Percentiles rank a stretch among this genome's conserved stretches.
Evolutionary conservation across 2,888 invertebrate species (phyloP).

Genomic region (Zygogramma bicolorata): DNA sequence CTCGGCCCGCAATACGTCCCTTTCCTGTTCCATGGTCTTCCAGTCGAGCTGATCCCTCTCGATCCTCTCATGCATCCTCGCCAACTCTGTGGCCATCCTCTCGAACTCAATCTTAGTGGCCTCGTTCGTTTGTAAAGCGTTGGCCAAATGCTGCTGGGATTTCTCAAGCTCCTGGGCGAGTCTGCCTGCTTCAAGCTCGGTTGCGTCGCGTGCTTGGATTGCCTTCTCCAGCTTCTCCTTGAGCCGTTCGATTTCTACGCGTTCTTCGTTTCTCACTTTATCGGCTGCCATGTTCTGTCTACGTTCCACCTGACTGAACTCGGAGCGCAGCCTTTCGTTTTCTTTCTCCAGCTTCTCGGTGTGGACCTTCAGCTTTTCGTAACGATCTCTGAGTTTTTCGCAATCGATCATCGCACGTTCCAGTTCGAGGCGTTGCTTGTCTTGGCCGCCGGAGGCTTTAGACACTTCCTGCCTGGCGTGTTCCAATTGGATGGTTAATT

Average conservation of each 20-base stretch:
- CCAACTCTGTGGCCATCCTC: constrained; percentile 84
- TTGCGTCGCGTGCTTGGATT: constrained; percentile 83
- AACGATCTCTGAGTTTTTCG: constrained; percentile 87
- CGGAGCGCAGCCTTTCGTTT: constrained; percentile 81
- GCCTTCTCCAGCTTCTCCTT: constrained; percentile 90
- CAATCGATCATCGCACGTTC: constrained; percentile 90
- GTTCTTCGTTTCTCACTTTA: constrained; percentile 76
- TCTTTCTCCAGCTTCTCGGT: constrained; percentile 80
- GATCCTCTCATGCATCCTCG: constrained; percentile 84
- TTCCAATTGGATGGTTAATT: constrained; percentile 84
- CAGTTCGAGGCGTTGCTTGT: constrained; percentile 83
- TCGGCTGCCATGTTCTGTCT: constrained; percentile 74
- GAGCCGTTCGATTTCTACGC: constrained; percentile 85
- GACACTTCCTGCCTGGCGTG: constrained; percentile 82
- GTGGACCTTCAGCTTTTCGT: constrained; percentile 84
- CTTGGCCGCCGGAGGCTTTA: constrained; percentile 80
- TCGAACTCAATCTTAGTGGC: constrained; percentile 88
- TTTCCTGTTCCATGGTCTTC: constrained; percentile 79
- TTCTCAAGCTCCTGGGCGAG: constrained; percentile 89
- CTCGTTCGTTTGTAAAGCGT: constrained; percentile 87
- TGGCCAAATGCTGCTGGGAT: constrained; percentile 84
- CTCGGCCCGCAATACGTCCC: constrained; percentile 79
- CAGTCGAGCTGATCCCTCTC: constrained; percentile 79
- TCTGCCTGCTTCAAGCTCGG: constrained; percentile 87
- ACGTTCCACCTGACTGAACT: constrained; percentile 75